Conservation (phyloP, 64 coral and sea anemone species). For the Montipora capricornis region DNA sequence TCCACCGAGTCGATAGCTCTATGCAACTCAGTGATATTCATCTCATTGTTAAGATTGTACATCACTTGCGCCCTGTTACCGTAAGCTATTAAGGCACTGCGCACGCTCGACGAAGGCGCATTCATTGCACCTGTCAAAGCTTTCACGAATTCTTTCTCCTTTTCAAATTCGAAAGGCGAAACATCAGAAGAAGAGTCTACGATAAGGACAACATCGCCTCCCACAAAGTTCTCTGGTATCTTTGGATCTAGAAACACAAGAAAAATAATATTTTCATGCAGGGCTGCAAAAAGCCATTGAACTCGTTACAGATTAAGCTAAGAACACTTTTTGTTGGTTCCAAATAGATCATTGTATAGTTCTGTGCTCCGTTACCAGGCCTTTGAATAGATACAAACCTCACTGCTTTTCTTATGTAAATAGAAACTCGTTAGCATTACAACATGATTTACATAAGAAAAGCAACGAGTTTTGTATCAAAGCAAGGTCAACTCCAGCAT, state of each 20-base stretch:
- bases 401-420: too few relatives aligned
- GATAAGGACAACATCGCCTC: constrained; percentile 38
- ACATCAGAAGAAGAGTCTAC: constrained; percentile 63
- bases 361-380: too few relatives aligned
- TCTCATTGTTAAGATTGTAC: constrained; percentile 15
- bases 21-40: neutral
- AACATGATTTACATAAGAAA: too few relatives aligned
- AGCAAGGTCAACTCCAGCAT: too few relatives aligned
- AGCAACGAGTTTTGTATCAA: too few relatives aligned
- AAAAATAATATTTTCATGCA: neutral
- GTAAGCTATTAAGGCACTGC: constrained; percentile 46
- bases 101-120: neutral
- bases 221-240: constrained; percentile 14
- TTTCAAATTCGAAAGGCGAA: constrained; percentile 6
- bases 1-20: constrained; percentile 28
- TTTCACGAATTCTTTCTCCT: constrained; percentile 53
- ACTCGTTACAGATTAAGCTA: too few relatives aligned
- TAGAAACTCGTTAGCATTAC: too few relatives aligned
- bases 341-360: too few relatives aligned
- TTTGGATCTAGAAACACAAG: neutral
- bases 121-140: constrained; percentile 11
- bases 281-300: too few relatives aligned
- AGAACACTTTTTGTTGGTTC: too few relatives aligned
- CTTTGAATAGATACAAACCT: too few relatives aligned
- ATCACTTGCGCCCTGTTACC: constrained; percentile 33